A percentile compares a stretch with the other conserved stretches of the same genome.
Evolutionary conservation across 1,140 invertebrate genomes (phyloP).

Genomic region (Diabrotica undecimpunctata): DNA sequence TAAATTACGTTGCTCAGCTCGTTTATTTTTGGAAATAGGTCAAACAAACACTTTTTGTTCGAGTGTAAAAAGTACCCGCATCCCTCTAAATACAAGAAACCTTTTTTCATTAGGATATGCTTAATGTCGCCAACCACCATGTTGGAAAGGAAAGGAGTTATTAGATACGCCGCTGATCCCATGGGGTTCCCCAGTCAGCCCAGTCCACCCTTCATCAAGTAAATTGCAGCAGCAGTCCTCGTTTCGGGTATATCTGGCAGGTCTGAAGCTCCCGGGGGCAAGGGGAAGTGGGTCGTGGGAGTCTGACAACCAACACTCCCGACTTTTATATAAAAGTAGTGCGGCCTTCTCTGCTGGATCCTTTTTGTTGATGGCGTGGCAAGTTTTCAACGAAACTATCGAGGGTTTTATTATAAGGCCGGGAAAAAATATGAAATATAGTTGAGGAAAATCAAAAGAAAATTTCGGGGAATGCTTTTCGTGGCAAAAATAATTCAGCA

Average conservation of each 20-base stretch:
- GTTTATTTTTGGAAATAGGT: too few relatives aligned
- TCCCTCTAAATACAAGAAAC: too few relatives aligned
- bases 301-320: slow-evolving; percentile 2
- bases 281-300: slow-evolving; percentile 4
- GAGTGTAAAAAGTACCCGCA: too few relatives aligned
- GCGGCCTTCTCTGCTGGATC: not conserved
- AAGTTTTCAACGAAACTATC: not conserved
- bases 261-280: slow-evolving; percentile 34
- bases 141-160: not conserved
- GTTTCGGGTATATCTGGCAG: slow-evolving; percentile 41
- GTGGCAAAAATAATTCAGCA: too few relatives aligned
- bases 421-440: too few relatives aligned
- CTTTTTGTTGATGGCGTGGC: slow-evolving; percentile 1
- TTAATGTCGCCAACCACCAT: too few relatives aligned
- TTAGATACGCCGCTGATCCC: slow-evolving; percentile 9
- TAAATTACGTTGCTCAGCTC: too few relatives aligned
- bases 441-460: too few relatives aligned
- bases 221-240: slow-evolving; percentile 42
- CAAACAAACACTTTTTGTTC: too few relatives aligned
- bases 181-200: slow-evolving; percentile 17
- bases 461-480: too few relatives aligned
- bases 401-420: too few relatives aligned
- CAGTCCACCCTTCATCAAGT: slow-evolving; percentile 44
- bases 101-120: too few relatives aligned
- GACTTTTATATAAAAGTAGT: slow-evolving; percentile 3